A percentile compares a stretch with the other conserved stretches of the same genome.
These are phyloP conservation scores for Panopea generosa DNA, from an alignment of 2,888 invertebrate genomes.

Conservation along the genomic window DNA sequence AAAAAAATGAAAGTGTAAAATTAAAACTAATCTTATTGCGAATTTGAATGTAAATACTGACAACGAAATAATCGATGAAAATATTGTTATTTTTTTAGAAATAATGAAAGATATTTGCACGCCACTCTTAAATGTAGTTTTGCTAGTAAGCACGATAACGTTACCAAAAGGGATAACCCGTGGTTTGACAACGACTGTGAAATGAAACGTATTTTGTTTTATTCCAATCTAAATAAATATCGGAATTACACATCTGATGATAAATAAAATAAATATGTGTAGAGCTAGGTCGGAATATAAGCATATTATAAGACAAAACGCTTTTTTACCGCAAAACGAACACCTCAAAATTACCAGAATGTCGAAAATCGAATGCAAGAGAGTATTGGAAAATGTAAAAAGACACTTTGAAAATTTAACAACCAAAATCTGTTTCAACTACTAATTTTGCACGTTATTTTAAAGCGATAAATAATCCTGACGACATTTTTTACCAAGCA, in stretches of 20 bases:
- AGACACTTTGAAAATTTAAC: not conserved
- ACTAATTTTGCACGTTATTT: conserved; percentile 8
- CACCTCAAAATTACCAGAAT: not conserved
- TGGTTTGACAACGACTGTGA: conserved; percentile 11
- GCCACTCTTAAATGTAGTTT: conserved; percentile 5
- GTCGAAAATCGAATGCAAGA: conserved; percentile 6
- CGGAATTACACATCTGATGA: not conserved
- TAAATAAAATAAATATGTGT: not conserved
- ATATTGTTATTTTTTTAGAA: not conserved
- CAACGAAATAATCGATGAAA: not conserved
- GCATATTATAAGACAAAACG: not conserved
- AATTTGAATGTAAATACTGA: no score
- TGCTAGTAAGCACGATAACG: no score
- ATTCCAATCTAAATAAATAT: not conserved
- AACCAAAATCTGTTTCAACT: not conserved
- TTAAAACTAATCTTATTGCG: no score
- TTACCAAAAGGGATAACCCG: not conserved
- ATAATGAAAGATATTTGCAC: not conserved
- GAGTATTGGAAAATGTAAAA: conserved; percentile 13
- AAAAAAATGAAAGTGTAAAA: no score
- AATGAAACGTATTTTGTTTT: not conserved
- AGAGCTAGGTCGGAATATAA: not conserved
- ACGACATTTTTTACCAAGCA: conserved; percentile 12
- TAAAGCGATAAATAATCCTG: conserved; percentile 13
- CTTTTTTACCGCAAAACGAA: not conserved